A percentile compares a stretch with the other conserved stretches of the same genome.
Evolutionary conservation across 2,888 invertebrate species (phyloP).

Genomic region (Brachypterus glaber): DNA sequence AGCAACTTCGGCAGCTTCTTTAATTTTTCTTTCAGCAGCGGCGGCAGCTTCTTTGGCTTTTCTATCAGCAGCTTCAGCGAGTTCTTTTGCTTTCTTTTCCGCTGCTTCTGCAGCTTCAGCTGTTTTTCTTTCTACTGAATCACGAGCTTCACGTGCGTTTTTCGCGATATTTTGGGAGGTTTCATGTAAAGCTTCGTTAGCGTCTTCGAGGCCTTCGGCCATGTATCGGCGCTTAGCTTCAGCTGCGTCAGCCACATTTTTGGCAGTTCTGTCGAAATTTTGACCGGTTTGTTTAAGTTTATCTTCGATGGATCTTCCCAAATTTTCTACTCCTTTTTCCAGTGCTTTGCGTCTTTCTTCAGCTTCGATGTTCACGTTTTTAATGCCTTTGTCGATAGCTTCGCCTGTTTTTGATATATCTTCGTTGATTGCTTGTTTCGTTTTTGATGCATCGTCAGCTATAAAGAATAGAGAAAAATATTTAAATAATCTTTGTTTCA

Average conservation of each 20-base stretch:
- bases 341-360: conserved; percentile 45
- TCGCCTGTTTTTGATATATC: conserved; percentile 11
- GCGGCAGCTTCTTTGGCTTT: conserved; percentile 17
- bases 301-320: conserved; percentile 43
- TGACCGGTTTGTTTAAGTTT: conserved; percentile 51
- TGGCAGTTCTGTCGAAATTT: conserved; percentile 18
- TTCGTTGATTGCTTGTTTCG: conserved; percentile 5
- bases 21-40: conserved; percentile 15
- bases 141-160: conserved; percentile 6
- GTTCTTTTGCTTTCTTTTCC: too few relatives aligned
- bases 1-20: conserved; percentile 16
- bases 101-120: too few relatives aligned
- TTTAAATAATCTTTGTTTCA: too few relatives aligned
- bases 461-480: not conserved
- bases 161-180: conserved; percentile 18
- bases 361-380: conserved; percentile 23
- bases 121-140: too few relatives aligned
- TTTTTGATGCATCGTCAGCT: not conserved
- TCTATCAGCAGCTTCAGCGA: conserved; percentile 14
- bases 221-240: conserved; percentile 17
- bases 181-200: conserved; percentile 6
- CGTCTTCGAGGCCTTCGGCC: conserved; percentile 12
- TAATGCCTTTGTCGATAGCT: conserved; percentile 16
- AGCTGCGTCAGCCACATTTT: conserved; percentile 12
- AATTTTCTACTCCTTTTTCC: conserved; percentile 27